Percentiles rank a stretch among this genome's conserved stretches.
Evolutionary conservation across 2,888 invertebrate genomes (phyloP).

Genomic region (Mythimna impura): DNA sequence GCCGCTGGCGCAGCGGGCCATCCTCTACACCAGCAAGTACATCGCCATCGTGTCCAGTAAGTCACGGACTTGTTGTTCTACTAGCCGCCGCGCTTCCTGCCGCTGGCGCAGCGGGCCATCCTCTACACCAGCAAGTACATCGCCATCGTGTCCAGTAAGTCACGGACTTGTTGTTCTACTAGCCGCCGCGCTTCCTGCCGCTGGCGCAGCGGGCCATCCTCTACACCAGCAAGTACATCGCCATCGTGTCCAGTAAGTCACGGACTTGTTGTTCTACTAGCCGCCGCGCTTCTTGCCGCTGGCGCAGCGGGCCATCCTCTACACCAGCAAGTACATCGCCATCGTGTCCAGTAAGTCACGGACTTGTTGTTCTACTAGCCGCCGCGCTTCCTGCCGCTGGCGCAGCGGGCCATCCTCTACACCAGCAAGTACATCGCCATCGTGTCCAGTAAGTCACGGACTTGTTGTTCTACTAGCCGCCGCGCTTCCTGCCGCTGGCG

Average conservation of each 20-base stretch:
- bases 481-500: slow-evolving; percentile 77
- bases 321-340: slow-evolving; percentile 75
- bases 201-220: slow-evolving; percentile 72
- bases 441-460: slow-evolving; percentile 69
- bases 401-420: slow-evolving; percentile 74
- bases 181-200: slow-evolving; percentile 71
- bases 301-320: slow-evolving; percentile 71
- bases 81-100: slow-evolving; percentile 67
- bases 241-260: slow-evolving; percentile 72
- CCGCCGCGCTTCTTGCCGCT: slow-evolving; percentile 74
- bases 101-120: slow-evolving; percentile 71
- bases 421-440: slow-evolving; percentile 73
- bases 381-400: slow-evolving; percentile 75
- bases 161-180: not conserved
- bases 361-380: not conserved
- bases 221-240: slow-evolving; percentile 75
- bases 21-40: slow-evolving; percentile 76
- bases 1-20: slow-evolving; percentile 71
- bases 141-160: slow-evolving; percentile 74
- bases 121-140: slow-evolving; percentile 76
- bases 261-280: not conserved
- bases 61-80: slow-evolving; percentile 23
- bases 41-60: slow-evolving; percentile 75
- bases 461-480: slow-evolving; percentile 49
- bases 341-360: slow-evolving; percentile 71